phyloP scores from a whole-genome alignment of 2,888 invertebrate species.

The Pimpla rufipes region DNA sequence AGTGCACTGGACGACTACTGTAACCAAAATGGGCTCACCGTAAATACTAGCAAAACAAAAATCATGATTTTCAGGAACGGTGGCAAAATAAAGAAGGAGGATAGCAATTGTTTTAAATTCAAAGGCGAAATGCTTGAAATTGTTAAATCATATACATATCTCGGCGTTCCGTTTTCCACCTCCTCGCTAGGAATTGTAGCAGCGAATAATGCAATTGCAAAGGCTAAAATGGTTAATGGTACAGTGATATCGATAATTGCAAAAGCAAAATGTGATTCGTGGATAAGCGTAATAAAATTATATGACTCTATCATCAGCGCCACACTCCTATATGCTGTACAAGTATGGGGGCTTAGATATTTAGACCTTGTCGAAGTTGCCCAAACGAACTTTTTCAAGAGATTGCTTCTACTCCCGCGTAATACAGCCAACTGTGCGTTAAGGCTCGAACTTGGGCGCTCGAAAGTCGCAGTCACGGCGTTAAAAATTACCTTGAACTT shows the following conservation, averaged over 20 bases:
- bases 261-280: not conserved
- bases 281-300: not conserved
- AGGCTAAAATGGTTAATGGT: not conserved
- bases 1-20: no score
- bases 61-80: not conserved
- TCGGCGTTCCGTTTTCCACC: not conserved
- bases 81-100: slow-evolving; percentile 5
- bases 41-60: no score
- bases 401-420: no score
- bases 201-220: slow-evolving; percentile 22
- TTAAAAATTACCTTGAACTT: no score
- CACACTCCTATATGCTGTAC: slow-evolving; percentile 6
- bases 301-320: not conserved
- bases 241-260: not conserved
- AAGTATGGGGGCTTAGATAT: no score
- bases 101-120: not conserved
- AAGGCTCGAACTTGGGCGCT: not conserved
- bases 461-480: not conserved
- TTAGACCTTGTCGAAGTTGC: no score
- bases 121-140: slow-evolving; percentile 4
- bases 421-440: slow-evolving; percentile 8
- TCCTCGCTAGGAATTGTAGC: not conserved
- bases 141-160: slow-evolving; percentile 38
- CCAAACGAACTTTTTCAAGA: no score
- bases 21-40: no score